Evolutionary conservation across 2,888 invertebrate species (phyloP).

Genomic region (Rhagium mordax): DNA sequence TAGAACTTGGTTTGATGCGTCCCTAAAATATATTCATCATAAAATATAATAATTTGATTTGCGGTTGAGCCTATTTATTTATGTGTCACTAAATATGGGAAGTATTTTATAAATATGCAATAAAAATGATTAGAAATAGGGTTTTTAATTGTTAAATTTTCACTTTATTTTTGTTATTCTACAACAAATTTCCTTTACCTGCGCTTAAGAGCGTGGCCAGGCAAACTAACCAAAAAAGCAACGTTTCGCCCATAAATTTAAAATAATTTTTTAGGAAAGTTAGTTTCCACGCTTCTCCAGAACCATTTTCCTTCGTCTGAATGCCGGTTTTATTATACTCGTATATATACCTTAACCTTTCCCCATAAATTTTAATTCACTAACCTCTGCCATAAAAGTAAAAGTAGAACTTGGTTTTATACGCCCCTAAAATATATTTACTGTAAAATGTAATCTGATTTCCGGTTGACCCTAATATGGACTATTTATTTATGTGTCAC

Average conservation of each 20-base stretch:
- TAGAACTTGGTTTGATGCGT: neutral
- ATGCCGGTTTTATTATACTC: slow-evolving; percentile 6
- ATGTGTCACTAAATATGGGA: neutral
- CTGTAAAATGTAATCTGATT: slow-evolving; percentile 11
- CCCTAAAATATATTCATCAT: slow-evolving; percentile 10
- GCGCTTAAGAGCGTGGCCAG: too few species aligned
- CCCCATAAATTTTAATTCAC: slow-evolving; percentile 20
- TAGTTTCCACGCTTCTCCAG: neutral
- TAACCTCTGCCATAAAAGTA: neutral
- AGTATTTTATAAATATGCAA: neutral
- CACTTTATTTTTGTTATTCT: too few species aligned
- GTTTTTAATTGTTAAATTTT: too few species aligned
- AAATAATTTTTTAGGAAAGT: neutral
- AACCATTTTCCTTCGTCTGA: neutral
- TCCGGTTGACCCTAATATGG: neutral
- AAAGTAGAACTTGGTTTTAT: neutral
- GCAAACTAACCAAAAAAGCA: neutral
- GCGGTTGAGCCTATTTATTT: neutral
- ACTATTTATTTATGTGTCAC: neutral
- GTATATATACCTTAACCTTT: slow-evolving; percentile 1
- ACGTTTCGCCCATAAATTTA: neutral
- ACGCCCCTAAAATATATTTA: slow-evolving; percentile 10
- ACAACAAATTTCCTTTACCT: too few species aligned
- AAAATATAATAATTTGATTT: slow-evolving; percentile 13
- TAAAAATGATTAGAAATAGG: too few species aligned